A percentile compares a stretch with the other conserved stretches of the same genome.
phyloP scores from a whole-genome alignment of 2,888 invertebrate genomes.

The Gymnocheta viridis region DNA sequence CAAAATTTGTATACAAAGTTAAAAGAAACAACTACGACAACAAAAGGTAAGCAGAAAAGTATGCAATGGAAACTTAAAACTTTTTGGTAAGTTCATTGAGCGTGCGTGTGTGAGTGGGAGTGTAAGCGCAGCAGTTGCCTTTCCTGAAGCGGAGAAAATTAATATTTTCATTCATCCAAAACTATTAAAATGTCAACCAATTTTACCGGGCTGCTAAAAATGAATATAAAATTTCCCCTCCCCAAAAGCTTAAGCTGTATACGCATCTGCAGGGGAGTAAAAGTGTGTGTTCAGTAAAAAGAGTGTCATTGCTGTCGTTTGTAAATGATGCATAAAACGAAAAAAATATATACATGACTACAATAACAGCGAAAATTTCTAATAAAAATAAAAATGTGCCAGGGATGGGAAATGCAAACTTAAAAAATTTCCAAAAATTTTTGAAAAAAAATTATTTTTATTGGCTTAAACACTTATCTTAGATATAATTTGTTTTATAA shows the following conservation, averaged over 20 bases:
- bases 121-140: too few relatives aligned
- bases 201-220: too few relatives aligned
- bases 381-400: neutral
- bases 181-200: too few relatives aligned
- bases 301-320: slow-evolving; percentile 41
- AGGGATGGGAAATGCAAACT: neutral
- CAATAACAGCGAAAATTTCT: neutral
- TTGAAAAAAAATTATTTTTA: too few relatives aligned
- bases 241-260: too few relatives aligned
- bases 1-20: neutral
- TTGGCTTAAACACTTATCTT: too few relatives aligned
- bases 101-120: neutral
- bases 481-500: too few relatives aligned
- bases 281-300: neutral
- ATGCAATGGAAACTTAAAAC: slow-evolving; percentile 40
- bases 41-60: neutral
- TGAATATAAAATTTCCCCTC: too few relatives aligned
- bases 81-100: slow-evolving; percentile 5
- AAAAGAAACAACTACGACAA: neutral
- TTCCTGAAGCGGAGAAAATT: too few relatives aligned
- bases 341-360: slow-evolving; percentile 12
- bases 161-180: too few relatives aligned
- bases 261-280: too few relatives aligned
- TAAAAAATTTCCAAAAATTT: too few relatives aligned
- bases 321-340: slow-evolving; percentile 62